Evolutionary conservation across 2,113 vertebrate genomes (phyloP), one percentile per base, ranked within the genome.

Genomic region (Perca fluviatilis): DNA sequence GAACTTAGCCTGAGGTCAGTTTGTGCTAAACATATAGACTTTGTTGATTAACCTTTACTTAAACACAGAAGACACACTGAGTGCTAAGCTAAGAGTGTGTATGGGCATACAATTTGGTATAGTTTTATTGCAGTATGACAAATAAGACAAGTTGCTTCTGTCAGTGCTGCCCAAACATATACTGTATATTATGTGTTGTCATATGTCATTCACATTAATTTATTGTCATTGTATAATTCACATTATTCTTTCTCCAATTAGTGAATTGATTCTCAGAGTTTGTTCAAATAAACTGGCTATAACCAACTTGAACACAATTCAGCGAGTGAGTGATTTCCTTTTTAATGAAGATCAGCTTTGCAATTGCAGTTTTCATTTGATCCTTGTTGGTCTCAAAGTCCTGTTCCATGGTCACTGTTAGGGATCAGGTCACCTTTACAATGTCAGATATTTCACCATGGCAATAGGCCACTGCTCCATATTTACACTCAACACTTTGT

Each of bases 211-310:
- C 80, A 61, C 72, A 83, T 75, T 89, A 85, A 90, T 91, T 86
- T 90, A 89, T 86, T 69, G 53, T 68, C 27, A 71, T 49, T 88
- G 63, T 80, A 43, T 57, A 67, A 69, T 68, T 67, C 15, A 77
- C 16, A 21, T 73, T 56, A 56, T 63, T 82, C 40, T 70, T 67
- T 58, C 64, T 63, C 50, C 56, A 23, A 84, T 74, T 62, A 57
- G 69, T 33, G 8, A 84, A 74, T 73, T 77, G 56, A 86, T 84
- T 84, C 12, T 80, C n/a, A 77, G 54, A 50, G 56, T 86, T 87
- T 88, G 49, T 88, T 80, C 43, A 77, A 91, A 92, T 92, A 92
- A 92, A 94, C 19, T 67, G 60, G 30, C 33, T 61, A 16, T 47
- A 67, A 81, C 61, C 33, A 77, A 84, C 58, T 74, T 67, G 1